Evolutionary conservation across 1,140 invertebrate genomes (phyloP).

Genomic region (Formica exsecta): DNA sequence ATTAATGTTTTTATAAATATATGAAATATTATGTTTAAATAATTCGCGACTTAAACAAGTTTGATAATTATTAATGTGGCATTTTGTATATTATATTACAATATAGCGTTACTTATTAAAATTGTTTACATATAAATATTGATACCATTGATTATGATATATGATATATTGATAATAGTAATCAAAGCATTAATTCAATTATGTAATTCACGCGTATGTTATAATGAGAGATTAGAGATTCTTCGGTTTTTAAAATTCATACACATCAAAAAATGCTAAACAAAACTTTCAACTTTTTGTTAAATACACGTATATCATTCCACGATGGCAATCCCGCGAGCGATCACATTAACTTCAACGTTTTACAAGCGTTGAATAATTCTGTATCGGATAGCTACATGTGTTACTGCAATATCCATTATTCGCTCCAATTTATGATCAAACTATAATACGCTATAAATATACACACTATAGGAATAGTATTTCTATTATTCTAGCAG

Average conservation of each 20-base stretch:
- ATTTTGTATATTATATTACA: background rate
- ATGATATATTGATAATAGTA: background rate
- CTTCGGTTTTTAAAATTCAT: background rate
- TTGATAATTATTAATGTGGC: background rate
- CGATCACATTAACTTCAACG: conserved; percentile 24
- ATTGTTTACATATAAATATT: background rate
- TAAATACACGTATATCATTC: conserved; percentile 20
- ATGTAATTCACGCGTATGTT: background rate
- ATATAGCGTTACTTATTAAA: background rate
- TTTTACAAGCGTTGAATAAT: conserved; percentile 57
- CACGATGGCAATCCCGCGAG: conserved; percentile 7
- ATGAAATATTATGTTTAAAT: too few species aligned
- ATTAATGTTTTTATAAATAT: background rate
- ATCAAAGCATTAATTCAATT: background rate
- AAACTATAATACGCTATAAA: conserved; percentile 49
- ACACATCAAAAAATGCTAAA: conserved; percentile 12
- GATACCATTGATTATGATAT: background rate
- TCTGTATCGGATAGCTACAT: conserved; percentile 46
- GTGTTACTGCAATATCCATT: conserved; percentile 37
- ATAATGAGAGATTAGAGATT: background rate
- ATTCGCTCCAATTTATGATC: conserved; percentile 48
- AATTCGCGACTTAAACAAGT: background rate
- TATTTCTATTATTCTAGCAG: conserved; percentile 49
- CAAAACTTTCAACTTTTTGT: conserved; percentile 22
- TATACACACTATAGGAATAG: conserved; percentile 14